Percentiles rank a stretch among this genome's conserved stretches.
phyloP scores from a whole-genome alignment of 2,888 invertebrate genomes.

The Taenaris catops region DNA sequence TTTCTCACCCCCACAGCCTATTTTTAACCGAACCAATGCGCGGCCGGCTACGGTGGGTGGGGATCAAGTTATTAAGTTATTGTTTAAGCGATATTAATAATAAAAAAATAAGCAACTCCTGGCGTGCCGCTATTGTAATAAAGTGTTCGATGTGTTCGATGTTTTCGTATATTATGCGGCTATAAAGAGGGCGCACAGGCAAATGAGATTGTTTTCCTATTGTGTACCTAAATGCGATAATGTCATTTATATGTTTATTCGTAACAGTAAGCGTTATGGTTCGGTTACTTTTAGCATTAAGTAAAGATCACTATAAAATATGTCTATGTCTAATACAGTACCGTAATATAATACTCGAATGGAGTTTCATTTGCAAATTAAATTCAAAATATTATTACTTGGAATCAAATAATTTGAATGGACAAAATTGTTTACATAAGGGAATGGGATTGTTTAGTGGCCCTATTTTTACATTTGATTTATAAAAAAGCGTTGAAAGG shows the following conservation, averaged over 20 bases:
- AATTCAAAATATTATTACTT: too few relatives aligned
- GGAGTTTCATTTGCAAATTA: too few relatives aligned
- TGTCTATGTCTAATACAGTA: slow-evolving; percentile 8
- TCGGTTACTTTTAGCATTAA: slow-evolving; percentile 13
- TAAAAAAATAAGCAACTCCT: slow-evolving; percentile 63
- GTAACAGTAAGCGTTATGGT: slow-evolving; percentile 28
- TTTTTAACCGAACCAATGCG: slow-evolving; percentile 70
- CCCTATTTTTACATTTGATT: slow-evolving; percentile 13
- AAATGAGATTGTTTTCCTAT: slow-evolving; percentile 61
- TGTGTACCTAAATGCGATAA: slow-evolving; percentile 41
- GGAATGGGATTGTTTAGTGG: background rate
- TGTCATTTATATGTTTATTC: slow-evolving; percentile 56
- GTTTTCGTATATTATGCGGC: slow-evolving; percentile 51
- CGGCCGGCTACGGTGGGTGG: slow-evolving; percentile 62
- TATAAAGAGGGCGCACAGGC: slow-evolving; percentile 50
- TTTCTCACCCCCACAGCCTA: slow-evolving; percentile 68
- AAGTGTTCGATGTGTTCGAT: slow-evolving; percentile 42
- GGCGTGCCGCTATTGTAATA: slow-evolving; percentile 55
- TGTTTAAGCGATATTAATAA: slow-evolving; percentile 76
- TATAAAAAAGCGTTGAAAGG: slow-evolving; percentile 40
- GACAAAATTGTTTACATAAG: too few relatives aligned
- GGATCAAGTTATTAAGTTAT: slow-evolving; percentile 74
- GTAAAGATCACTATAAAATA: slow-evolving; percentile 11
- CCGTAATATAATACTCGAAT: too few relatives aligned
- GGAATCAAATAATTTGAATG: too few relatives aligned